A percentile compares a stretch with the other conserved stretches of the same genome.
Evolutionary conservation across 1,140 invertebrate species (phyloP).

Genomic region (Drosophila busckii): DNA sequence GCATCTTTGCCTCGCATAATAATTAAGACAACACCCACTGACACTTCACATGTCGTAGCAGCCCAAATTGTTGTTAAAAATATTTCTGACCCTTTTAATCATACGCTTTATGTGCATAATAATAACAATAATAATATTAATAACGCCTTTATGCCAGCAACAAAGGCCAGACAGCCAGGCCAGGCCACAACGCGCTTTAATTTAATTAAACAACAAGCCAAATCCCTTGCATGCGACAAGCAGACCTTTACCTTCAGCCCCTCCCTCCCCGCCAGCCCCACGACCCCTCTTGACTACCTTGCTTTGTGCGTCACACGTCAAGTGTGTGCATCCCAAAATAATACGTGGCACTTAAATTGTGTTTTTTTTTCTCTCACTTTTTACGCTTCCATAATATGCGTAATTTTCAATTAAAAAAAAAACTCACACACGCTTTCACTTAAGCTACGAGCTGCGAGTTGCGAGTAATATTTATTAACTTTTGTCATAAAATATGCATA

Average conservation of each 20-base stretch:
- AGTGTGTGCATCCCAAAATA: too few relatives aligned
- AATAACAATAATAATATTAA: slow-evolving; percentile 74
- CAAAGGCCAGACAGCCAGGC: slow-evolving; percentile 48
- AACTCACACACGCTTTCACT: too few relatives aligned
- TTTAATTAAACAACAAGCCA: slow-evolving; percentile 76
- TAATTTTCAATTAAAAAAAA: slow-evolving; percentile 76
- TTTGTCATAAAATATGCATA: too few relatives aligned
- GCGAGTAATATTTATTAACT: too few relatives aligned
- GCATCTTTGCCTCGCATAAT: slow-evolving; percentile 35
- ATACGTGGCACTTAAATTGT: too few relatives aligned
- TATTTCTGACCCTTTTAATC: slow-evolving; percentile 40
- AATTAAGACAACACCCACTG: slow-evolving; percentile 65
- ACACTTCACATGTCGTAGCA: slow-evolving; percentile 69
- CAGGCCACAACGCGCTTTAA: slow-evolving; percentile 67
- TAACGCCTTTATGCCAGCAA: slow-evolving; percentile 72
- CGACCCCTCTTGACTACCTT: too few relatives aligned
- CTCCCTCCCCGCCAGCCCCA: neutral
- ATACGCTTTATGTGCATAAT: slow-evolving; percentile 44
- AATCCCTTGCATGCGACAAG: slow-evolving; percentile 65
- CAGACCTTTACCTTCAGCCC: slow-evolving; percentile 29
- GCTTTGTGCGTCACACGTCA: too few relatives aligned
- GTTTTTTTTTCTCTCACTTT: too few relatives aligned
- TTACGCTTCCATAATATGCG: slow-evolving; percentile 75
- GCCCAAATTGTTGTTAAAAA: too few relatives aligned
- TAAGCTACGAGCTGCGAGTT: too few relatives aligned